Evolutionary conservation across 2,113 vertebrate species (phyloP).

Genomic region (Tympanuchus pallidicinctus): DNA sequence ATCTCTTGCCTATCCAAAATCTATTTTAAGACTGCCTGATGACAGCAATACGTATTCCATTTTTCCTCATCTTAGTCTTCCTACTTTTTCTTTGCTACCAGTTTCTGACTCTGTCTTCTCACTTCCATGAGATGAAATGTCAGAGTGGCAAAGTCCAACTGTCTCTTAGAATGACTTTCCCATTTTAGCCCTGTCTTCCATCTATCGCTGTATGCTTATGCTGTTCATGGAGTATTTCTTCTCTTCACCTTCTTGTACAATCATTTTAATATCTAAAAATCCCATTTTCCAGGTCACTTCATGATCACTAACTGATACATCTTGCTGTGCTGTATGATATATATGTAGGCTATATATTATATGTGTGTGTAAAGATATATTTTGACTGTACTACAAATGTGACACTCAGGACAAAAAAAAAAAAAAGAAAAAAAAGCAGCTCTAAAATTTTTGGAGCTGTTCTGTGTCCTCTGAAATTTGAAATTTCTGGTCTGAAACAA

Average conservation of each 20-base stretch:
- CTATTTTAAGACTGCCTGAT: not conserved
- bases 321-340: not conserved
- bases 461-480: not conserved
- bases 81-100: not conserved
- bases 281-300: not conserved
- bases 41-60: not conserved
- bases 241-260: not conserved
- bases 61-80: not conserved
- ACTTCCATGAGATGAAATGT: not conserved
- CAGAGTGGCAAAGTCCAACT: not conserved
- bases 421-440: too few relatives aligned
- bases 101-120: not conserved
- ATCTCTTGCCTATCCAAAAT: not conserved
- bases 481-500: not conserved
- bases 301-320: not conserved
- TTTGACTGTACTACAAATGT: not conserved
- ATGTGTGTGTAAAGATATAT: not conserved
- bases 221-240: not conserved
- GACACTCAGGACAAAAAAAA: not conserved
- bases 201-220: fast-evolving
- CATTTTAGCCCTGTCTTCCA: not conserved
- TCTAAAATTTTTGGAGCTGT: not conserved
- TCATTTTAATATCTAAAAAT: not conserved
- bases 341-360: fast-evolving
- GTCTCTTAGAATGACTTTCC: not conserved